Evolutionary conservation across 2,797 vertebrate species (phyloP).

Genomic region (Centroberyx gerrardi): DNA sequence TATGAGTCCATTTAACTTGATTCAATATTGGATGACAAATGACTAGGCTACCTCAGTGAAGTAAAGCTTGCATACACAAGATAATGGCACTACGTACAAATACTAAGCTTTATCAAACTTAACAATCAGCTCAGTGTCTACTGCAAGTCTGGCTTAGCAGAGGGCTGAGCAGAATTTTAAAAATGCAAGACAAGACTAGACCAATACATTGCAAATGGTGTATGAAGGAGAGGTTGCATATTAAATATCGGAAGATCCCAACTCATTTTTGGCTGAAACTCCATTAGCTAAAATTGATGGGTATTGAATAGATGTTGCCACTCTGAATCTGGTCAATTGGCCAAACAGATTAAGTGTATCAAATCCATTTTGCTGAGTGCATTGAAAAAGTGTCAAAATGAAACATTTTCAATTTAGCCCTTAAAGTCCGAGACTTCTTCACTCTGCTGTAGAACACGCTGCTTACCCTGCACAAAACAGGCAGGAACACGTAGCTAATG

Average conservation of each 20-base stretch:
- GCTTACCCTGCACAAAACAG: constrained; percentile 77
- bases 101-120: constrained; percentile 68
- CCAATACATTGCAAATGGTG: constrained; percentile 10
- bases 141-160: constrained; percentile 60
- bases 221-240: constrained; percentile 48
- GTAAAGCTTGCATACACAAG: constrained; percentile 67
- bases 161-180: constrained; percentile 73
- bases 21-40: constrained; percentile 79
- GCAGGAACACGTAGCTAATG: constrained; percentile 61
- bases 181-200: constrained; percentile 67
- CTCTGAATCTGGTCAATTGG: constrained; percentile 66
- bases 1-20: constrained; percentile 78
- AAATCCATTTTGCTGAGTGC: constrained; percentile 76
- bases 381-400: constrained; percentile 76
- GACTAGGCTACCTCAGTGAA: constrained; percentile 72
- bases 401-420: constrained; percentile 73
- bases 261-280: constrained; percentile 30
- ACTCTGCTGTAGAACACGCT: constrained; percentile 69
- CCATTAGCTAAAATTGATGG: constrained; percentile 66
- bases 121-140: constrained; percentile 75
- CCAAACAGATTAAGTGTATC: constrained; percentile 69
- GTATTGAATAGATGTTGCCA: constrained; percentile 63
- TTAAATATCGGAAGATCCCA: constrained; percentile 58
- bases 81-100: constrained; percentile 50
- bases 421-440: constrained; percentile 65